A percentile compares a stretch with the other conserved stretches of the same genome.
Conservation (phyloP, 2,888 invertebrate genomes). For the Drosophila acutilabella region DNA sequence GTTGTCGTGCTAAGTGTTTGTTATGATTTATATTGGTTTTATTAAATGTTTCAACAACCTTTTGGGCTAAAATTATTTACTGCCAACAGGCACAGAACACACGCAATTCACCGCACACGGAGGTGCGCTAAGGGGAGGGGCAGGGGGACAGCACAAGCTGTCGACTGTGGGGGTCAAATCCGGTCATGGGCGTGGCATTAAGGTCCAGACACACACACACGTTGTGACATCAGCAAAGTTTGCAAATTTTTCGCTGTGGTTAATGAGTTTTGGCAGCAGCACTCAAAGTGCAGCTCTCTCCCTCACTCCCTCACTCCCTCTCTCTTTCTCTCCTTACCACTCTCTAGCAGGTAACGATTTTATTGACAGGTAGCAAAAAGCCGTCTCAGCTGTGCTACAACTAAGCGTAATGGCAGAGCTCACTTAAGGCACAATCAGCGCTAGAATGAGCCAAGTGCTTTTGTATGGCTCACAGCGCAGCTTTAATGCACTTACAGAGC, state of each 20-base stretch:
- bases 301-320: neutral
- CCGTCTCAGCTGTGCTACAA: constrained; percentile 49
- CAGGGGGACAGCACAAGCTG: neutral
- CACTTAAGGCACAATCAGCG: constrained; percentile 46
- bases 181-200: constrained; percentile 13
- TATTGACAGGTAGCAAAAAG: constrained; percentile 29
- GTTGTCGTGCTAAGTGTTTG: constrained; percentile 77
- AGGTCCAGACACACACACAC: constrained; percentile 15
- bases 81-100: constrained; percentile 51
- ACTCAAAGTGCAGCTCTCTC: constrained; percentile 48
- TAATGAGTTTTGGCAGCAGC: constrained; percentile 63
- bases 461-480: neutral
- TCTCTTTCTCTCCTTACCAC: neutral
- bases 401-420: constrained; percentile 56
- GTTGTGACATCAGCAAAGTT: constrained; percentile 40
- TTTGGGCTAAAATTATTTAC: constrained; percentile 78
- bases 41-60: constrained; percentile 84
- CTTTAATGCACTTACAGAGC: constrained; percentile 18
- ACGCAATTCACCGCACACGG: constrained; percentile 51
- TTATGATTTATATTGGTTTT: constrained; percentile 85
- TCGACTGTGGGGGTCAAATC: neutral
- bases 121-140: constrained; percentile 7
- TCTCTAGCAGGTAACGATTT: constrained; percentile 10
- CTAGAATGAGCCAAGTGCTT: constrained; percentile 16
- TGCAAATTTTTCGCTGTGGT: constrained; percentile 41